Evolutionary conservation across 2,113 vertebrate species (phyloP).

Genomic region (Rhadina sibilatrix): DNA sequence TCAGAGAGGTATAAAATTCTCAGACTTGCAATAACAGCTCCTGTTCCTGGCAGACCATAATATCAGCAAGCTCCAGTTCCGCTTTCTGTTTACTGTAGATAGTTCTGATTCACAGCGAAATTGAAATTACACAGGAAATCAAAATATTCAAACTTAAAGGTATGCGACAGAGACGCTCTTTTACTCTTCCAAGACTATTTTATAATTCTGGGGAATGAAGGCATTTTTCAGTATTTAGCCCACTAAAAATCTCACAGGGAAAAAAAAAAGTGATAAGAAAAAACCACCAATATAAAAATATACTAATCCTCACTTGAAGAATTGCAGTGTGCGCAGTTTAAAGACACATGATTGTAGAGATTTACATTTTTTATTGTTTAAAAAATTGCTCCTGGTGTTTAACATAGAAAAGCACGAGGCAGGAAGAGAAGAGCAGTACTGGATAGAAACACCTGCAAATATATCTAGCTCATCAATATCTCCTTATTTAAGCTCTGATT

Average conservation of each 20-base stretch:
- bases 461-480: constrained; percentile 30
- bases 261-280: not conserved
- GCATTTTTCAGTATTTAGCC: constrained; percentile 33
- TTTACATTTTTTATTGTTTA: not conserved
- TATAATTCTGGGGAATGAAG: constrained; percentile 41
- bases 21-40: constrained; percentile 47
- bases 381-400: not conserved
- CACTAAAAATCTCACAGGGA: not conserved
- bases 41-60: constrained; percentile 40
- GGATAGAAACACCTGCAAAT: constrained; percentile 13
- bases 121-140: constrained; percentile 71
- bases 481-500: not conserved
- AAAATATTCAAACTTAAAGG: constrained; percentile 64
- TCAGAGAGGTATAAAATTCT: constrained; percentile 53
- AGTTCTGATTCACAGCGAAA: constrained; percentile 65
- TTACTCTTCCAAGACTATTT: constrained; percentile 38
- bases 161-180: not conserved
- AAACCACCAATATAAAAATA: not conserved
- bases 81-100: constrained; percentile 65
- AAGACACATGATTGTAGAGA: not conserved
- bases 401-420: not conserved
- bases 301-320: not conserved
- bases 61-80: constrained; percentile 59
- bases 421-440: not conserved
- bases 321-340: not conserved